Evolutionary conservation across 2,113 vertebrate genomes (phyloP).

Genomic region (Salminus brasiliensis): DNA sequence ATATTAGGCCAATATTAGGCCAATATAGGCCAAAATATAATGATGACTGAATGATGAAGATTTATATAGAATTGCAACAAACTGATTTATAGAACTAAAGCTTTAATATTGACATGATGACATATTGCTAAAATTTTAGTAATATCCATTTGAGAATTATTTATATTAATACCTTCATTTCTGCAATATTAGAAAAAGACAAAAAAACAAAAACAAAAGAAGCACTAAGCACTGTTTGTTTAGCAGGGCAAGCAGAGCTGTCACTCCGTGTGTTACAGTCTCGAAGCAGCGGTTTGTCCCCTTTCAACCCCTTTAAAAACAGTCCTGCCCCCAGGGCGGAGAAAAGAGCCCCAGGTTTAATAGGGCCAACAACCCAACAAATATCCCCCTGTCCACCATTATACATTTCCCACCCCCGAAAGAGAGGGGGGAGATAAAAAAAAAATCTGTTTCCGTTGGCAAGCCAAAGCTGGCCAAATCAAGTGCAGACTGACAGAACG

Average conservation of each 20-base stretch:
- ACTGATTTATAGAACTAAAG: background rate
- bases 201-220: conserved; percentile 17
- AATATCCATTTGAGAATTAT: background rate
- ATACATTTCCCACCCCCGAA: conserved; percentile 54
- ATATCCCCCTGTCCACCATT: conserved; percentile 62
- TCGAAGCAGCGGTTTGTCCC: conserved; percentile 43
- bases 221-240: conserved; percentile 41
- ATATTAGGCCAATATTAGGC: background rate
- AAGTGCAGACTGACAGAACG: conserved; percentile 88
- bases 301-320: conserved; percentile 59
- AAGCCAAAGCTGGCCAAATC: conserved; percentile 67
- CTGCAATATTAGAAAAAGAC: conserved; percentile 15
- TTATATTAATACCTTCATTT: conserved; percentile 9
- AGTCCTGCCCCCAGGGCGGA: conserved; percentile 62
- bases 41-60: background rate
- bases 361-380: conserved; percentile 80
- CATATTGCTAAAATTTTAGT: background rate
- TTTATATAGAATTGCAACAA: background rate
- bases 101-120: background rate
- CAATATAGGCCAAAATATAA: background rate
- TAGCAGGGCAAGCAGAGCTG: conserved; percentile 60
- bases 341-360: conserved; percentile 65
- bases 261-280: conserved; percentile 74
- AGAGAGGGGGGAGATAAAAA: conserved; percentile 54
- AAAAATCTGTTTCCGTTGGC: conserved; percentile 62